Conservation (phyloP, 2,888 invertebrate genomes). For the Timandra comae region DNA sequence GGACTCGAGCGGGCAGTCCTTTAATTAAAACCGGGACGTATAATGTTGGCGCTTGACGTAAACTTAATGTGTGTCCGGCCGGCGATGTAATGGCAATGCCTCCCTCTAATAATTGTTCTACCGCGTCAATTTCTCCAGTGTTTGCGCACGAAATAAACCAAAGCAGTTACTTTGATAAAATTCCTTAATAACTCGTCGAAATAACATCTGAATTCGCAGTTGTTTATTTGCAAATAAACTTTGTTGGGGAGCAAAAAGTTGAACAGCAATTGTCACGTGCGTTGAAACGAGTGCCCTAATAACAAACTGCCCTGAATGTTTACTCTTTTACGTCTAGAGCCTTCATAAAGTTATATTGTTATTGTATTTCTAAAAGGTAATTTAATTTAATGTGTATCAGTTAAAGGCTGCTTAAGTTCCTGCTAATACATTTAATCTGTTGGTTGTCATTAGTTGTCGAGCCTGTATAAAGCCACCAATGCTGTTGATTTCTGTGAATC, state of each 20-base stretch:
- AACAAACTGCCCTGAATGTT: too few relatives aligned
- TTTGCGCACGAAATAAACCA: constrained; percentile 21
- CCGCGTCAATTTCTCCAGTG: constrained; percentile 43
- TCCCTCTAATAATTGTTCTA: constrained; percentile 64
- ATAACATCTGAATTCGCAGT: too few relatives aligned
- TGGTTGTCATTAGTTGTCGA: too few relatives aligned
- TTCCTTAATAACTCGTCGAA: constrained; percentile 12
- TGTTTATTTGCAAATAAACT: constrained; percentile 7
- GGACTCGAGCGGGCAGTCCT: constrained; percentile 65
- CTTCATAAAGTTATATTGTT: too few relatives aligned
- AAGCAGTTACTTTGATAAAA: constrained; percentile 10
- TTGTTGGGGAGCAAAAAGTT: constrained; percentile 31
- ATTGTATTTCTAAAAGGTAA: too few relatives aligned
- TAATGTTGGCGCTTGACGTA: constrained; percentile 66
- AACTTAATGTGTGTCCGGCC: constrained; percentile 72
- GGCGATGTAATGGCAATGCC: constrained; percentile 60
- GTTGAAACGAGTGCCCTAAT: constrained; percentile 57
- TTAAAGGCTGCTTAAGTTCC: too few relatives aligned
- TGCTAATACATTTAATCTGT: too few relatives aligned
- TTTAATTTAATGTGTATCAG: too few relatives aligned
- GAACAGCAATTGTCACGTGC: constrained; percentile 68
- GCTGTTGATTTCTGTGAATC: constrained; percentile 53
- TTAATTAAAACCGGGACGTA: constrained; percentile 73
- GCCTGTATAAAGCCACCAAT: constrained; percentile 35
- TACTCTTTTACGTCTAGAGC: too few relatives aligned